These are phyloP conservation scores for Sphaeridia pumilis DNA, from an alignment of 2,888 invertebrate species.

Conservation along the genomic window DNA sequence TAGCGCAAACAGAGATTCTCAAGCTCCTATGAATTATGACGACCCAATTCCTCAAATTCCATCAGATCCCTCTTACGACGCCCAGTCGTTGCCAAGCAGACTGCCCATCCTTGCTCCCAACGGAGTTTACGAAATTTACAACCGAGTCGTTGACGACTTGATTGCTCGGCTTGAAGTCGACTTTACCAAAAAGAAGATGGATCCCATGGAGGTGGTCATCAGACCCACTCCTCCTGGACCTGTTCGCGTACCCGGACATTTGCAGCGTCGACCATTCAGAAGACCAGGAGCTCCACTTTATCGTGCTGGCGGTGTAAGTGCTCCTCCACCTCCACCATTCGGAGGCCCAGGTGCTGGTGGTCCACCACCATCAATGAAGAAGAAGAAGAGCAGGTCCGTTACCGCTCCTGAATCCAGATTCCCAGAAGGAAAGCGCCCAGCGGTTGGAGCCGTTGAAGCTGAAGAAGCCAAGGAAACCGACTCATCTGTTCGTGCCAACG, in stretches of 20 bases:
- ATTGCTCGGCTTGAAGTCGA: slow-evolving; percentile 29
- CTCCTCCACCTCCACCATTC: slow-evolving; percentile 8
- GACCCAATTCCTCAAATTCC: slow-evolving; percentile 34
- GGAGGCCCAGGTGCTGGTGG: not conserved
- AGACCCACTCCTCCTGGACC: slow-evolving; percentile 34
- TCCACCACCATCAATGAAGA: not conserved
- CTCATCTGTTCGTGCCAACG: slow-evolving; percentile 19
- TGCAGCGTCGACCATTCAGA: slow-evolving; percentile 33
- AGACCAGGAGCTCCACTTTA: slow-evolving; percentile 35
- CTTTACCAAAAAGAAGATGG: slow-evolving; percentile 28
- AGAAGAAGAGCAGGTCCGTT: slow-evolving; percentile 4
- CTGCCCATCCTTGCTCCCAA: slow-evolving; percentile 35
- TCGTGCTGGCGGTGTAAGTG: slow-evolving; percentile 16
- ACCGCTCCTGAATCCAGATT: slow-evolving; percentile 18
- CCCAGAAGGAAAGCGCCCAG: slow-evolving; percentile 19
- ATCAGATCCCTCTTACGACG: slow-evolving; percentile 28
- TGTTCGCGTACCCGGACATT: slow-evolving; percentile 34
- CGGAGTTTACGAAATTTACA: slow-evolving; percentile 36
- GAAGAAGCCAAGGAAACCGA: not conserved
- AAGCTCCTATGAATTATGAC: slow-evolving; percentile 19
- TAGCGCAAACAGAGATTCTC: slow-evolving; percentile 2
- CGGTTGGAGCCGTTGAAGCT: slow-evolving; percentile 12
- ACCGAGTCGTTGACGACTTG: slow-evolving; percentile 35
- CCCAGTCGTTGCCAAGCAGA: slow-evolving; percentile 31
- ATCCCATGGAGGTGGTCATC: slow-evolving; percentile 36